Percentiles rank a stretch among this genome's conserved stretches.
Conservation (phyloP, 2,797 vertebrate genomes). For the Molossus alvarezi region DNA sequence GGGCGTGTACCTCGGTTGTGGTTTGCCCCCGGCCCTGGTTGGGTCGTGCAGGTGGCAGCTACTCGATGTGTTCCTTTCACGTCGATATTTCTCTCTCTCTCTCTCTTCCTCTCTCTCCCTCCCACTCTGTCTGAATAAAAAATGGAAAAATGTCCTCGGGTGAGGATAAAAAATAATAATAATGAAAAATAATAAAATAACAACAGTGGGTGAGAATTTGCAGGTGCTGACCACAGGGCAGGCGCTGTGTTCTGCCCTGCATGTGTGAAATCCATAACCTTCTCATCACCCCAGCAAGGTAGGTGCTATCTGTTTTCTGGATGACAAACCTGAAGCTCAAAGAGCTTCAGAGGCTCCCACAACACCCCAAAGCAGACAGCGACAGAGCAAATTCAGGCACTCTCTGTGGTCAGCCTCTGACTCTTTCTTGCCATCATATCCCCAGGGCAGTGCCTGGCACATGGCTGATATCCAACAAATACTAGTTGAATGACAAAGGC, state of each 20-base stretch:
- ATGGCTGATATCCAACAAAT: not conserved
- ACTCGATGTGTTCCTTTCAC: too few species aligned
- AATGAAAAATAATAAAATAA: not conserved
- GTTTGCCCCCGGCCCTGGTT: too few species aligned
- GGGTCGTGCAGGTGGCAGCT: too few species aligned
- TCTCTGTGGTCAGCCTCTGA: not conserved
- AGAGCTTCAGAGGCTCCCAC: slow-evolving; percentile 8
- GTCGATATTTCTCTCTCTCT: too few species aligned
- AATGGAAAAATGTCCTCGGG: too few species aligned
- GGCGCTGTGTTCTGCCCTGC: not conserved
- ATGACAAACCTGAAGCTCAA: not conserved
- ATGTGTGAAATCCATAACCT: not conserved
- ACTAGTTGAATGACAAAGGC: not conserved
- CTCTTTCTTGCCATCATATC: not conserved
- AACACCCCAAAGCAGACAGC: not conserved
- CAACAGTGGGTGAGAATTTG: not conserved
- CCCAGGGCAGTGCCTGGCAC: not conserved
- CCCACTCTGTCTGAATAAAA: too few species aligned
- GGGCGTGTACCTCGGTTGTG: too few species aligned
- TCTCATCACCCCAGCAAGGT: not conserved
- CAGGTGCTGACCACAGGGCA: not conserved
- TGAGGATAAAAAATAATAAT: too few species aligned
- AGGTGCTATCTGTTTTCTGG: not conserved
- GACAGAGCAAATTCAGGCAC: not conserved
- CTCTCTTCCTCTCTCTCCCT: too few species aligned